Evolutionary conservation across 2,113 vertebrate species (phyloP), one percentile per base, ranked within the genome.

Genomic region (Cryptomyrus ogoouensis): DNA sequence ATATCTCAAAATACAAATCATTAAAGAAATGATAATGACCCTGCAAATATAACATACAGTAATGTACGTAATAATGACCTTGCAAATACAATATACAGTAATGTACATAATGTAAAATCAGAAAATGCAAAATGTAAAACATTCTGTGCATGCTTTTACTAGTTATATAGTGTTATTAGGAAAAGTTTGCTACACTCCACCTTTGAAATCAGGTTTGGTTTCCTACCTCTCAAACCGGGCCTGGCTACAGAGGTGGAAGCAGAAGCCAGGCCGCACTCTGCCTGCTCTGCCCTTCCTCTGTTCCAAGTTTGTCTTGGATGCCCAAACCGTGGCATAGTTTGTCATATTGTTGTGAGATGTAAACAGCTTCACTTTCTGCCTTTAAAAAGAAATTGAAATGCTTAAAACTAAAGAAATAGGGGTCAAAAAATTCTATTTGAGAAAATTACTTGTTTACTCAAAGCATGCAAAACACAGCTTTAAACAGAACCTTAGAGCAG

Each of bases 301-400:
- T 93, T 99, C 98, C 92, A 99, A 93, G 91, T 98, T 99, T 83
- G 98, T 99, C 95, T 98, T 99, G 0, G 98, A 99, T 21, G 97
- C 98, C 98, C 98, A 99, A 0, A 99, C 98, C 0, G 98, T 99
- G 90, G 98, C 98, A 39, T 99, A 99, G 94, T 99, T 99, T 77
- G 98, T 99, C 98, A 99, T 99, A 89, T 99, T 99, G 94, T 99
- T 99, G 92, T 99, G 98, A 89, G 98, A 96, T 4, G 98, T 99
- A 92, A 99, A 99, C 21, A 99, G 94, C 92, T 99, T 99, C 93
- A 98, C 97, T 91, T 99, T 99, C 92, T 99, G 98, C 92, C 98
- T 99, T 92, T 66, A 74, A 31, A 27, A 44, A 58, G 10, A 13
- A 88, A 47, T 21, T 13, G 2, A 66, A 66, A 62, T 47, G 49